Evolutionary conservation across 2,797 vertebrate genomes (phyloP), one percentile per base, ranked within the genome.

Genomic region (Enteromius unitaeniatus): DNA sequence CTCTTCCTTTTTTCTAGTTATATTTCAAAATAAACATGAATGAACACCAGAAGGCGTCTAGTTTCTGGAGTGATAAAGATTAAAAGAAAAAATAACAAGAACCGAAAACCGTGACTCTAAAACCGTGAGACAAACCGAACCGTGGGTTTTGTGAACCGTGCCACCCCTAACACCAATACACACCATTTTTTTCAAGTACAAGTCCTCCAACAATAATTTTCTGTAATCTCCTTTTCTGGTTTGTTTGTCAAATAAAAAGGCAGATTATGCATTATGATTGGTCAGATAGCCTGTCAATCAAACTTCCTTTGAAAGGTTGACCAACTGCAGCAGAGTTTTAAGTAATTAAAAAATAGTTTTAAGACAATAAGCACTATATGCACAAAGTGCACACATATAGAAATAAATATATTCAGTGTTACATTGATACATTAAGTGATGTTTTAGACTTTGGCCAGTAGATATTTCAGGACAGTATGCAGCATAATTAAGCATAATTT

Each of bases 381-480:
- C 28, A 19, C 42, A 42, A 70, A 70, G 40, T 47, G 21, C 42
- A 73, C 45, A 74, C 26, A 74, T 31, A 31, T 19, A 28, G 1
- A 28, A 1, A 31, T 31, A 31, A 0, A 31, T 31, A 74, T n/a
- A 55, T 53, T 14, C 26, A 74, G 2, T 13, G 8, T 34, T 74
- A 3, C 73, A 75, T 15, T 37, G 3, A 23, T 23, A 23, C 6
- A 76, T 40, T 31, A 2, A 37, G 5, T n/a, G 3, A n/a, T 55
- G 49, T 28, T 73, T 73, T 31, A 73, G 45, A 51, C n/a, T 74
- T 75, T 37, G 73, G 6, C 19, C 31, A n/a, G 55, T 55, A 58
- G 19, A 3, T 74, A 15, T 51, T 78, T 78, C 45, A 28, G 17
- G 37, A 26, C 23, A 28, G 21, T 62, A 13, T 5, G 34, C 11